These are phyloP conservation scores for Craseonycteris thonglongyai DNA, from an alignment of 2,113 vertebrate species.

Conservation along the genomic window DNA sequence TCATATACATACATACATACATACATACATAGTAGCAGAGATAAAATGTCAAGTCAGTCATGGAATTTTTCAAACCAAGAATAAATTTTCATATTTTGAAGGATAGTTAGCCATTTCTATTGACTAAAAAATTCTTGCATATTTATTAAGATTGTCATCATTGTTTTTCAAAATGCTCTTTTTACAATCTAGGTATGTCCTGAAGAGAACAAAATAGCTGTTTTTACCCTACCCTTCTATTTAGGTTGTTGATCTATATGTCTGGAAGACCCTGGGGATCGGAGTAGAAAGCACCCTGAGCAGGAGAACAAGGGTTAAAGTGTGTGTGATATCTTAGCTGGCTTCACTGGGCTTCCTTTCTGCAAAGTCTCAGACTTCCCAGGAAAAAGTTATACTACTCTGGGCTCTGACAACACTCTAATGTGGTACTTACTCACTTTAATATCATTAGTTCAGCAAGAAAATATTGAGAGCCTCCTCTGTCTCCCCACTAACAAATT, in stretches of 20 bases:
- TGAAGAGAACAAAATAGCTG: not conserved
- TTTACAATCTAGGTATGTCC: not conserved
- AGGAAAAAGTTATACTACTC: not conserved
- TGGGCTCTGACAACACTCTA: not conserved
- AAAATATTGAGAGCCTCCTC: not conserved
- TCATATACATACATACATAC: not conserved
- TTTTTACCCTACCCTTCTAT: not conserved
- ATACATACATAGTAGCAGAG: not conserved
- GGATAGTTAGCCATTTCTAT: not conserved
- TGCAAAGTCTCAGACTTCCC: not conserved
- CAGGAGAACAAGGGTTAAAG: not conserved
- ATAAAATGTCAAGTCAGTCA: not conserved
- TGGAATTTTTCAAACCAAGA: not conserved
- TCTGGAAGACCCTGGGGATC: not conserved
- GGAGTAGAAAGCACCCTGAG: not conserved
- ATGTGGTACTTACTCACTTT: not conserved
- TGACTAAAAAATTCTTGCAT: not conserved
- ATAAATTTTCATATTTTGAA: constrained; percentile 16
- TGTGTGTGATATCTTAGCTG: not conserved
- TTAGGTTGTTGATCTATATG: not conserved
- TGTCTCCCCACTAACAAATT: not conserved
- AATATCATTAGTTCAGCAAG: not conserved
- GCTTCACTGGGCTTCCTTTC: not conserved
- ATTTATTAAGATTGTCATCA: not conserved
- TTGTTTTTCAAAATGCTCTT: not conserved